Evolutionary conservation across 2,113 vertebrate genomes (phyloP), one percentile per base, ranked within the genome.

Genomic region (Triplophysa dalaica): DNA sequence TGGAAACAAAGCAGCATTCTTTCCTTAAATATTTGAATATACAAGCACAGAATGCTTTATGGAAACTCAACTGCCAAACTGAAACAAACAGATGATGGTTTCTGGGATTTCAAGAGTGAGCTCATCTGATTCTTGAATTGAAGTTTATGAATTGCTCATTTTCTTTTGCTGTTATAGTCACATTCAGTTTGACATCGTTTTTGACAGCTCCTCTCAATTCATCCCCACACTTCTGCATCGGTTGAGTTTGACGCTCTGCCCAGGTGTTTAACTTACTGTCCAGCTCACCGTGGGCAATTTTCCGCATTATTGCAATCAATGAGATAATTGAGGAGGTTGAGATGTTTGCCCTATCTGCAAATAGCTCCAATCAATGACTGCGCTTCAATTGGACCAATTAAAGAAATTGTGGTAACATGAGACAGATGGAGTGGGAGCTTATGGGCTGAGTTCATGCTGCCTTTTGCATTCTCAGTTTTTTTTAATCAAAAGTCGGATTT

Each of bases 231-330:
- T 26, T 92, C 92, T 43, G 61, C 56, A n/a, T 26, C 90, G 92
- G 91, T 93, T 93, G 93, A 94, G 92, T 90, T 81, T 87, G 82
- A 86, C 87, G 85, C 90, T 92, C 85, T 87, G 88, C 89, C 94
- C 95, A 96, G 94, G 96, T 97, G 95, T 94, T 93, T 92, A 38
- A 82, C 70, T 74, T 85, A 94, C 89, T 91, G 91, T 94, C 92
- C 91, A 92, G 94, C 93, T 93, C 48, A 58, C 92, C 90, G 91
- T 89, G 92, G 93, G 93, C 89, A 95, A 96, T 96, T 95, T 95
- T 90, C 93, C 81, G 92, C 95, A 95, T 96, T 96, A 95, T 94
- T 95, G 94, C 93, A 95, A 97, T 97, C 94, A 96, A 95, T 96
- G 95, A 93, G 87, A 96, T 96, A 95, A 95, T 93, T 91, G 88